phyloP scores from a whole-genome alignment of 1,140 invertebrate species.

The Caenorhabditis remanei region DNA sequence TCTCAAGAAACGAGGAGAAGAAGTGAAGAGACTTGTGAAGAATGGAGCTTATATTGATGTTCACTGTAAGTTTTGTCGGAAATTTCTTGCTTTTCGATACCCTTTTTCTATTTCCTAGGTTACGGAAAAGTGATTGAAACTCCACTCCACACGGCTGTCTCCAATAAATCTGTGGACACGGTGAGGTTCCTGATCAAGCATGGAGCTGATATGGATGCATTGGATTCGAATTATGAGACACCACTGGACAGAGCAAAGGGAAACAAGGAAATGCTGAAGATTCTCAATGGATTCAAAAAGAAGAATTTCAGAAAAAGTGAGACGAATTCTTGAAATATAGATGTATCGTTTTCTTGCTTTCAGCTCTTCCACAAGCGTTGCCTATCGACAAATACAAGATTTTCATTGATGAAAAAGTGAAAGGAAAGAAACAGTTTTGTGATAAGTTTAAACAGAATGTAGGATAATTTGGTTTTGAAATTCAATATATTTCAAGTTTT shows the following conservation, averaged over 20 bases:
- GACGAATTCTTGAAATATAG: background rate
- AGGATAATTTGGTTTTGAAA: background rate
- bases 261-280: background rate
- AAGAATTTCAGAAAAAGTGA: background rate
- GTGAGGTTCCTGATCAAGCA: background rate
- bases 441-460: background rate
- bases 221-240: slow-evolving; percentile 2
- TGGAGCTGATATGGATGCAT: slow-evolving; percentile 7
- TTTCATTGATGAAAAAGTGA: slow-evolving; percentile 3
- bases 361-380: background rate
- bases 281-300: background rate
- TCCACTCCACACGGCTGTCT: slow-evolving; percentile 1
- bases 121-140: background rate
- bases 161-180: background rate
- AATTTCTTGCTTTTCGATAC: background rate
- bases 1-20: background rate
- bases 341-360: background rate
- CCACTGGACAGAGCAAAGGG: slow-evolving; percentile 10
- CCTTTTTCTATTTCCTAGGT: background rate
- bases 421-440: background rate
- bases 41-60: slow-evolving; percentile 5
- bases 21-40: slow-evolving; percentile 8
- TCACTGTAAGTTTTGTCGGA: background rate
- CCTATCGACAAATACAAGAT: background rate
- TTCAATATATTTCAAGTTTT: background rate